These are phyloP conservation scores for Lampropteryx suffumata DNA, from an alignment of 2,888 invertebrate species.

Conservation along the genomic window DNA sequence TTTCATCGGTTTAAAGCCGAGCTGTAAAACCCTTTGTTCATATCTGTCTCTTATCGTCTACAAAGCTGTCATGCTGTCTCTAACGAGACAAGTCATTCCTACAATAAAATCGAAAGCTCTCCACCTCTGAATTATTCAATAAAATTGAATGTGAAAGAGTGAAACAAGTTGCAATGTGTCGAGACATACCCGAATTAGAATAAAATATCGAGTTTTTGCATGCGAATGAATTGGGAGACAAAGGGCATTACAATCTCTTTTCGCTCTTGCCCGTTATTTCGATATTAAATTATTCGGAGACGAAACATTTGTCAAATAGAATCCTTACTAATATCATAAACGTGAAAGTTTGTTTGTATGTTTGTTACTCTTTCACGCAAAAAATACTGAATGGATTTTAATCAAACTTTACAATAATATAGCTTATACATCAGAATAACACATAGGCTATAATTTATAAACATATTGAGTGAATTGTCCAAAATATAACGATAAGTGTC, in stretches of 20 bases:
- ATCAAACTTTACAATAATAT: too few relatives aligned
- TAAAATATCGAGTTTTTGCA: conserved; percentile 59
- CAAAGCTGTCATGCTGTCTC: conserved; percentile 43
- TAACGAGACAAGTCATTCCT: conserved; percentile 62
- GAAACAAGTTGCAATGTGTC: conserved; percentile 66
- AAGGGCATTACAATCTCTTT: conserved; percentile 37
- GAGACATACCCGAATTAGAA: conserved; percentile 66
- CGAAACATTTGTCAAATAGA: too few relatives aligned
- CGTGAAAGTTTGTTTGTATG: too few relatives aligned
- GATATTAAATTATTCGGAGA: not conserved
- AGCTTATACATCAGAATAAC: too few relatives aligned
- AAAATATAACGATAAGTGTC: too few relatives aligned
- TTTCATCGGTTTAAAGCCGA: conserved; percentile 19
- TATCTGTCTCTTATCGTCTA: conserved; percentile 34
- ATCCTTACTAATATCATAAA: too few relatives aligned
- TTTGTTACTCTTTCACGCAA: too few relatives aligned
- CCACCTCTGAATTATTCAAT: conserved; percentile 74
- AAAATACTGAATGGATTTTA: too few relatives aligned
- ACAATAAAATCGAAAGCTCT: conserved; percentile 58
- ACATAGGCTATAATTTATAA: too few relatives aligned
- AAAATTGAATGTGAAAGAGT: conserved; percentile 65
- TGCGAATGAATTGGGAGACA: conserved; percentile 37
- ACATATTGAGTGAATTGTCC: too few relatives aligned
- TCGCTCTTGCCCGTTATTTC: not conserved
- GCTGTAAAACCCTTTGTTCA: conserved; percentile 30